A percentile compares a stretch with the other conserved stretches of the same genome.
Evolutionary conservation across 2,113 vertebrate genomes (phyloP).

Genomic region (Rissa tridactyla): DNA sequence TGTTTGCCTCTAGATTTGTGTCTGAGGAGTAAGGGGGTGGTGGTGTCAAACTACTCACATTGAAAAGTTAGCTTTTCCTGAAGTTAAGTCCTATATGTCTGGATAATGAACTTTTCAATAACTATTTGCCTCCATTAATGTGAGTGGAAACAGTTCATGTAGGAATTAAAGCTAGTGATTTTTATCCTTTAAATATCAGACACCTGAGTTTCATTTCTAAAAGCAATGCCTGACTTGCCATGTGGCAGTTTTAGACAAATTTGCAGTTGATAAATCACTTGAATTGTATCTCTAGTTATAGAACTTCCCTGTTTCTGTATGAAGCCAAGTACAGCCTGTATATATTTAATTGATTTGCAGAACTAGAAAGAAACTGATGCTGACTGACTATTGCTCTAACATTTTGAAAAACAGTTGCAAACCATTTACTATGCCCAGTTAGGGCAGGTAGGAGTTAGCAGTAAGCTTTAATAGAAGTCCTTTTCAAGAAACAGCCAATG

Average conservation of each 20-base stretch:
- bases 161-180: not conserved
- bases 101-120: not conserved
- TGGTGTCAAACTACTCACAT: not conserved
- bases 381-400: not conserved
- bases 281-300: not conserved
- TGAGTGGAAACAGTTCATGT: not conserved
- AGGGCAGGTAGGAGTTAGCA: not conserved
- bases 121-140: not conserved
- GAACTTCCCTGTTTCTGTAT: not conserved
- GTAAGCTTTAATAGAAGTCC: not conserved
- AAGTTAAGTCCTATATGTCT: not conserved
- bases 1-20: constrained; percentile 1
- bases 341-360: not conserved
- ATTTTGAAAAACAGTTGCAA: not conserved
- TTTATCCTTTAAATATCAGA: not conserved
- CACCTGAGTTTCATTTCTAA: not conserved
- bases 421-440: not conserved
- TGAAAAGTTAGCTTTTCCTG: not conserved
- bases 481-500: not conserved
- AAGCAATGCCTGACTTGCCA: not conserved
- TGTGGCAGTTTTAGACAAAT: not conserved
- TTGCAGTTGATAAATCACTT: not conserved
- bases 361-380: not conserved
- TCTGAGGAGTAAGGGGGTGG: not conserved
- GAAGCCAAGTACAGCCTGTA: not conserved